A percentile compares a stretch with the other conserved stretches of the same genome.
Evolutionary conservation across 2,797 vertebrate genomes (phyloP).

Genomic region (Eulemur rubriventer): DNA sequence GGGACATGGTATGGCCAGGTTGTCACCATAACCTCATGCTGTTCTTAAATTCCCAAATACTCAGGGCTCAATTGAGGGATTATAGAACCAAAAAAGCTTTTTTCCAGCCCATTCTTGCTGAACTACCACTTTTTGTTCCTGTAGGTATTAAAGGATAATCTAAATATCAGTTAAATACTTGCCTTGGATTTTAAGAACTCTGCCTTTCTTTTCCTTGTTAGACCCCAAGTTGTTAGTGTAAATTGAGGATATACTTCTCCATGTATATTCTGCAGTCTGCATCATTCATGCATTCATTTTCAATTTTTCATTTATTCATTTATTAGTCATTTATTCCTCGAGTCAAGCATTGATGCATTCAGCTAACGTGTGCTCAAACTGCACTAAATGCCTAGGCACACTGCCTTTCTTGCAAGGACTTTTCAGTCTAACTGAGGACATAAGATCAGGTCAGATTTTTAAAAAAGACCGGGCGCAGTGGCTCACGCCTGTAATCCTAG

Average conservation of each 20-base stretch:
- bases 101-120: background rate
- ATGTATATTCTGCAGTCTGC: background rate
- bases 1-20: background rate
- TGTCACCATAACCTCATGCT: background rate
- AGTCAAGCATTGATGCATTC: background rate
- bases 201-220: background rate
- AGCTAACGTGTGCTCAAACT: background rate
- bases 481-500: no score
- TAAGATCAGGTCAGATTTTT: background rate
- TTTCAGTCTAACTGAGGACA: background rate
- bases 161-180: background rate
- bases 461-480: no score
- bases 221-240: background rate
- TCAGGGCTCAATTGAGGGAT: background rate
- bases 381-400: background rate
- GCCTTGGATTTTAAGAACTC: slow-evolving; percentile 19
- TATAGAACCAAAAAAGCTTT: slow-evolving; percentile 11
- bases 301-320: background rate
- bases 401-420: background rate
- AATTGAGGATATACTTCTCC: slow-evolving; percentile 19
- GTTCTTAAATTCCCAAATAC: background rate
- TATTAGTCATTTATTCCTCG: background rate
- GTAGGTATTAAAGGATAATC: slow-evolving; percentile 51
- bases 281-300: background rate
- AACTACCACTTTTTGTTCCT: slow-evolving; percentile 41